A percentile compares a stretch with the other conserved stretches of the same genome.
Conservation (phyloP, 2,888 invertebrate genomes). For the Drosophila siamana region DNA sequence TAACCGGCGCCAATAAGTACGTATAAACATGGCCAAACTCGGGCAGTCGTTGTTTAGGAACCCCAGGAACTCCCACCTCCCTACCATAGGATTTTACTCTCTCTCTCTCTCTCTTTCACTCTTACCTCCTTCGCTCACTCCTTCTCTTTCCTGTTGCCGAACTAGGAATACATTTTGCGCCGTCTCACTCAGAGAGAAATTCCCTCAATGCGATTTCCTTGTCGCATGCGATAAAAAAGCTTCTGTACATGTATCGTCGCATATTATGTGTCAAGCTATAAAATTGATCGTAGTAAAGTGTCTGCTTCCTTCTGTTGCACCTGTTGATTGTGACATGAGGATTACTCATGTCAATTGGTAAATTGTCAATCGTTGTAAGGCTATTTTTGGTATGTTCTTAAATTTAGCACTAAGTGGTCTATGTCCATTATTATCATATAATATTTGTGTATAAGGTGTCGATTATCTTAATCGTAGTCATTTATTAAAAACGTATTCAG, state of each 20-base stretch:
- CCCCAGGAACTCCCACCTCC: conserved; percentile 15
- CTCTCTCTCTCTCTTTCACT: background rate
- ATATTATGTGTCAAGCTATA: background rate
- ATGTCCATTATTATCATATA: too few relatives aligned
- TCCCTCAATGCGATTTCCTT: conserved; percentile 29
- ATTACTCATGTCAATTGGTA: background rate
- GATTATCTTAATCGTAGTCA: too few relatives aligned
- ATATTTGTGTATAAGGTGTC: too few relatives aligned
- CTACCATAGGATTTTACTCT: conserved; percentile 5
- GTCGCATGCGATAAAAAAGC: conserved; percentile 41
- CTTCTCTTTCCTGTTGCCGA: conserved; percentile 1
- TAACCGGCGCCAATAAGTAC: conserved; percentile 55
- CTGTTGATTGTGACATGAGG: background rate
- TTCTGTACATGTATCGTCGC: background rate
- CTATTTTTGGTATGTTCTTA: too few relatives aligned
- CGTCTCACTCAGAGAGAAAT: conserved; percentile 34
- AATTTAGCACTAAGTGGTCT: background rate
- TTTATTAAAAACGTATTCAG: too few relatives aligned
- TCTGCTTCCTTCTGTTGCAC: background rate
- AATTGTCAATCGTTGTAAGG: too few relatives aligned
- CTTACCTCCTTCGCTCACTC: background rate
- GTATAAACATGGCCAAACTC: conserved; percentile 40
- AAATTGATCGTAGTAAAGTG: conserved; percentile 1
- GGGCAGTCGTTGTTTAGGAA: conserved; percentile 9
- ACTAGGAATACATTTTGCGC: conserved; percentile 33